These are phyloP conservation scores for Bergia sp. DNA, from an alignment of 92 coral and sea anemone species.

Conservation along the genomic window DNA sequence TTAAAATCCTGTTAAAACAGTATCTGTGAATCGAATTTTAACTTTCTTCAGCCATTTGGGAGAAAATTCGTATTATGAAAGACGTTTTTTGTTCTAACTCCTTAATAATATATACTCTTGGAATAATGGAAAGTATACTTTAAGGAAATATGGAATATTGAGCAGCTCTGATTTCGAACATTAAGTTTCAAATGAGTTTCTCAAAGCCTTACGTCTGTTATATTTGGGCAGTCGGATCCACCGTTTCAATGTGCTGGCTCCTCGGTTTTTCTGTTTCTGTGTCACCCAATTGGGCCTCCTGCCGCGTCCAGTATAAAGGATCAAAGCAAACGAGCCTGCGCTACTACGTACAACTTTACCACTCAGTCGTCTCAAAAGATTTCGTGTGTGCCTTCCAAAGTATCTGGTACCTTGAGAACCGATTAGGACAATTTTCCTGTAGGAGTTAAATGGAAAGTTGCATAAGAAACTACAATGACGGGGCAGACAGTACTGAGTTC, in stretches of 20 bases:
- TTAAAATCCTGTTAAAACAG: too few species aligned
- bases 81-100: too few species aligned
- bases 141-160: too few species aligned
- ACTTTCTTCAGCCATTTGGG: too few species aligned
- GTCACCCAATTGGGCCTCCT: slow-evolving; percentile 19
- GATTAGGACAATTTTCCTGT: slow-evolving; percentile 33
- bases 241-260: background rate
- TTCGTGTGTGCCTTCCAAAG: background rate
- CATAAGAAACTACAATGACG: background rate
- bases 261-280: background rate
- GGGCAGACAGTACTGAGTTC: background rate
- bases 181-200: background rate
- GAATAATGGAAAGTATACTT: too few species aligned
- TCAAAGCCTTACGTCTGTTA: slow-evolving; percentile 29
- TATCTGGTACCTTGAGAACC: background rate
- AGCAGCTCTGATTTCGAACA: too few species aligned
- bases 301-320: slow-evolving; percentile 16
- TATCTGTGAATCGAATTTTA: too few species aligned
- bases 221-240: slow-evolving; percentile 22
- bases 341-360: background rate
- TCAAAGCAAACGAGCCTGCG: slow-evolving; percentile 17
- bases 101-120: too few species aligned
- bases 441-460: background rate
- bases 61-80: too few species aligned
- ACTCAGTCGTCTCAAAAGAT: background rate